Conservation (phyloP, 1,140 invertebrate genomes). For the Anastatus disparis region DNA sequence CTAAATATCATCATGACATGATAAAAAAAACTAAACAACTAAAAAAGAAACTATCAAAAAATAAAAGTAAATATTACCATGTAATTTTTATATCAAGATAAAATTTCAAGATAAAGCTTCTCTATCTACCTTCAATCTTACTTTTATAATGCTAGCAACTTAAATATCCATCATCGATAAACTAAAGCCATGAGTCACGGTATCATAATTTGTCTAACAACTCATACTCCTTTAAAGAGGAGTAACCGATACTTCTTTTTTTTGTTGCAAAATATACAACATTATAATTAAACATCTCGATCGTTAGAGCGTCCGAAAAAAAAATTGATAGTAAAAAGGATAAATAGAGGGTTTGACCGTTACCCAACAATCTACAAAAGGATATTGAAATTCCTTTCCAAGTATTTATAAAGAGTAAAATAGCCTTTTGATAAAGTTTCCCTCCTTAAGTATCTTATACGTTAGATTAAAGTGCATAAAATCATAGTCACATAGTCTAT, state of each 20-base stretch:
- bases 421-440: constrained; percentile 36
- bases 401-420: constrained; percentile 9
- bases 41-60: no score
- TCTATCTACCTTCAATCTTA: no score
- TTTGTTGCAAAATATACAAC: background rate
- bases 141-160: no score
- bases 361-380: background rate
- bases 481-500: background rate
- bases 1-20: no score
- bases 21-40: no score
- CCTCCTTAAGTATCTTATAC: background rate
- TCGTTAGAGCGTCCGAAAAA: background rate
- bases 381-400: constrained; percentile 15
- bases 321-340: no score
- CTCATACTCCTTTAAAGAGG: background rate
- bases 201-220: background rate
- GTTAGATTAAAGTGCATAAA: background rate
- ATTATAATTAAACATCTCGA: background rate
- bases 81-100: no score
- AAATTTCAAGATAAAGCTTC: no score
- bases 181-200: background rate
- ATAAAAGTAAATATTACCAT: no score
- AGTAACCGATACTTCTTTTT: no score
- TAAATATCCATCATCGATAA: no score
- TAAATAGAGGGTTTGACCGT: no score